These are phyloP conservation scores for Echeneis naucrates DNA, from an alignment of 2,797 vertebrate species.

Conservation along the genomic window DNA sequence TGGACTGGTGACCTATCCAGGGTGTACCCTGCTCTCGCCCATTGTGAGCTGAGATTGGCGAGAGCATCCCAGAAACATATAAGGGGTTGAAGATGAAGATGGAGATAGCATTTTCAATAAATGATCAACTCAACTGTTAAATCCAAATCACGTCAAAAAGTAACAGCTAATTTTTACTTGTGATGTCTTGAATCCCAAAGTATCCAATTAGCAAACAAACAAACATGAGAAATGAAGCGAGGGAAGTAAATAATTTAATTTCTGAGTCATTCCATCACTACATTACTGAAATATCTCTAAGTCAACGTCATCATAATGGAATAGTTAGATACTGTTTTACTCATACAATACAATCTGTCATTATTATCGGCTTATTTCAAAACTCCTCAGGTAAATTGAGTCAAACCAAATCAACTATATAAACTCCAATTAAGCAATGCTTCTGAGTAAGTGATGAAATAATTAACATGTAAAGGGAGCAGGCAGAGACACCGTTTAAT, in stretches of 20 bases:
- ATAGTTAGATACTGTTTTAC: constrained; percentile 15
- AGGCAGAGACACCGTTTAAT: constrained; percentile 18
- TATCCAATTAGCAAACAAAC: not conserved
- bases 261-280: too few relatives aligned
- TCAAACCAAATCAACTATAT: constrained; percentile 50
- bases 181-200: not conserved
- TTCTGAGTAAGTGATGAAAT: constrained; percentile 34
- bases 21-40: too few relatives aligned
- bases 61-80: too few relatives aligned
- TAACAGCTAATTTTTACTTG: not conserved
- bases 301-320: not conserved
- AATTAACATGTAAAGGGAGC: constrained; percentile 38
- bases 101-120: too few relatives aligned
- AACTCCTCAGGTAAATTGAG: constrained; percentile 42
- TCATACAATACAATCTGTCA: constrained; percentile 31
- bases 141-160: not conserved
- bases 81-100: too few relatives aligned
- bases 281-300: too few relatives aligned
- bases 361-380: constrained; percentile 28
- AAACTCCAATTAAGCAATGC: constrained; percentile 53
- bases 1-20: too few relatives aligned
- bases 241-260: not conserved
- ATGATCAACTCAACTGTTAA: too few relatives aligned
- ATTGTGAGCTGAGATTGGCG: too few relatives aligned
- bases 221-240: not conserved